Evolutionary conservation across 2,113 vertebrate species (phyloP), one percentile per base, ranked within the genome.

Genomic region (Lasiurus borealis): DNA sequence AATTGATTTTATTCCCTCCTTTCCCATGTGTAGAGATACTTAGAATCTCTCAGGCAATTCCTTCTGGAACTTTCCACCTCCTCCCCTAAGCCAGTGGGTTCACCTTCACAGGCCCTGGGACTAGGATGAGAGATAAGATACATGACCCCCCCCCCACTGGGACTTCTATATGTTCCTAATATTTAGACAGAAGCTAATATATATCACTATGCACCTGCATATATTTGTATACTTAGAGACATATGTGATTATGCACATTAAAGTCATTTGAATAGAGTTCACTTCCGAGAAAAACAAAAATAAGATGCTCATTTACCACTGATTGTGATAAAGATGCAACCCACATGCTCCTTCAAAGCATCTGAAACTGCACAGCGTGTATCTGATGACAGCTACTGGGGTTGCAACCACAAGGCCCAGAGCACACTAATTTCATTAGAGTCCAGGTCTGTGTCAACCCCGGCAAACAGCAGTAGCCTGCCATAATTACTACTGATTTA

Each of bases 31-130:
- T 27, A 62, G 59, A 62, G 25, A 62, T 62, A 59, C 59, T 62
- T 27, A 25, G 25, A 85, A 95, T 97, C 98, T 97, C 96, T 99
- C 98, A 99, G 98, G 99, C 98, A 21, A 98, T 99, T 98, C 98
- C 97, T 96, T 98, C 97, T 98, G 98, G 73, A 98, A 98, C 98
- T 59, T 66, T 98, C 98, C 98, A 98, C 97, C 25, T 62, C 98
- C 0, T 97, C 98, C 93, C 97, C 97, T 96, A 93, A 27, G 98
- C 98, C 71, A 99, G 98, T 98, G 98, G 98, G 98, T 99, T 98
- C 98, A 98, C 98, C 98, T 99, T 99, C 96, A 96, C 98, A 99
- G 98, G 98, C 98, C 98, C 98, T 99, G 98, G 98, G 77, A 19
- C 98, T 54, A 57, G 90, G 57, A 92, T 97, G 96, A 83, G 96